phyloP scores from a whole-genome alignment of 2,113 vertebrate species.

The Tapirus terrestris region DNA sequence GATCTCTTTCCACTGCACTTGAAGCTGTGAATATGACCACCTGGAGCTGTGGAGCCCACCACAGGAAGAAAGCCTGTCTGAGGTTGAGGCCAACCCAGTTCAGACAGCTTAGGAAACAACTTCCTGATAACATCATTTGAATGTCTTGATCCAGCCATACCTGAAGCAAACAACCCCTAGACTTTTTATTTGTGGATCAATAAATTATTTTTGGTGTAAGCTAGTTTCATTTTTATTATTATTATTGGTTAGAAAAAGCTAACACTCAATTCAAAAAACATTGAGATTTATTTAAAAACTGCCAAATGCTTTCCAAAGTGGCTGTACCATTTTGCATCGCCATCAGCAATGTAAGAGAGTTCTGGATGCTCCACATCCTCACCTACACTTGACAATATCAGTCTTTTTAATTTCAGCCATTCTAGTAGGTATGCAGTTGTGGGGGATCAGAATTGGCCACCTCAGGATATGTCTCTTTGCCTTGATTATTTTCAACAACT shows the following conservation, averaged over 20 bases:
- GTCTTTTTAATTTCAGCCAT: neutral
- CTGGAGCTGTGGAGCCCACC: neutral
- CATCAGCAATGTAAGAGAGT: neutral
- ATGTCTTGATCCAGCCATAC: neutral
- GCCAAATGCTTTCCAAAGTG: neutral
- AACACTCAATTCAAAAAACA: neutral
- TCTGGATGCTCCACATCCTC: neutral
- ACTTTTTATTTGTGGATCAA: conserved; percentile 2
- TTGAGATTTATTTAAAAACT: neutral
- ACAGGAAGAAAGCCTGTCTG: neutral
- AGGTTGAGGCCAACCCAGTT: neutral
- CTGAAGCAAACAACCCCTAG: neutral
- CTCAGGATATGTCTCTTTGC: too few species aligned
- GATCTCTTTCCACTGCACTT: neutral
- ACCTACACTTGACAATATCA: neutral
- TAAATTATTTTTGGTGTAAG: conserved; percentile 13
- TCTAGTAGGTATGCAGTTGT: neutral
- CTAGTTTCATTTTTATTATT: neutral
- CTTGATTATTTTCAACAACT: too few species aligned
- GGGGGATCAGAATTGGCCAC: too few species aligned
- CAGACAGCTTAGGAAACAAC: neutral
- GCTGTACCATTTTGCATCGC: neutral
- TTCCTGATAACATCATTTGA: neutral
- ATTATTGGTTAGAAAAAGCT: neutral
- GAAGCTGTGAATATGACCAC: neutral